phyloP scores from a whole-genome alignment of 2,113 vertebrate genomes.

The Cinclus mexicanus region DNA sequence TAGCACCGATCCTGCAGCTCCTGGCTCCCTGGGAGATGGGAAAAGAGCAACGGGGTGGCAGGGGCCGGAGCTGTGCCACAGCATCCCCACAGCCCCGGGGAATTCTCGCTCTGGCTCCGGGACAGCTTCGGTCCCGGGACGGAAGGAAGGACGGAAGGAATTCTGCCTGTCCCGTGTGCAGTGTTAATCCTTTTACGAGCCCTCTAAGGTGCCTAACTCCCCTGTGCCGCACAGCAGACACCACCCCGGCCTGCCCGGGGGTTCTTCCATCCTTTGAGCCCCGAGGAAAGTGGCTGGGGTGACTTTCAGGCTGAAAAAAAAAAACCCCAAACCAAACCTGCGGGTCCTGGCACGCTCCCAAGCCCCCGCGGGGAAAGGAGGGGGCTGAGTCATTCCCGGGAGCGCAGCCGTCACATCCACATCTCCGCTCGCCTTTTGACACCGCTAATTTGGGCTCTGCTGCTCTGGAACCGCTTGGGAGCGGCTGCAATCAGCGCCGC shows the following conservation, averaged over 20 bases:
- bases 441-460: neutral
- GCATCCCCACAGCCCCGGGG: fast-evolving
- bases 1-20: neutral
- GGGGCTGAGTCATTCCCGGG: neutral
- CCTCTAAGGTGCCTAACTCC: neutral
- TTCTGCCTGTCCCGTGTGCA: fast-evolving
- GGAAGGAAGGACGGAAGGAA: no score
- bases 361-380: fast-evolving
- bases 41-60: fast-evolving
- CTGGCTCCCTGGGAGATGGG: neutral
- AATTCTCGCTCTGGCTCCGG: neutral
- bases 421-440: neutral
- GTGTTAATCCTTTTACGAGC: neutral
- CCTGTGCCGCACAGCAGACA: neutral
- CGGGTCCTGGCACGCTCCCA: fast-evolving
- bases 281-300: fast-evolving
- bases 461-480: neutral
- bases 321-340: neutral
- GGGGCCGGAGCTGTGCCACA: neutral
- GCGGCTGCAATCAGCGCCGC: neutral
- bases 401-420: neutral
- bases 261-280: neutral
- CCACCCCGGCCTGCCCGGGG: fast-evolving
- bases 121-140: neutral
- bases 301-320: neutral